Percentiles rank a stretch among this genome's conserved stretches.
Conservation (phyloP, 92 coral and sea anemone species). For the Meandrina meandrites region DNA sequence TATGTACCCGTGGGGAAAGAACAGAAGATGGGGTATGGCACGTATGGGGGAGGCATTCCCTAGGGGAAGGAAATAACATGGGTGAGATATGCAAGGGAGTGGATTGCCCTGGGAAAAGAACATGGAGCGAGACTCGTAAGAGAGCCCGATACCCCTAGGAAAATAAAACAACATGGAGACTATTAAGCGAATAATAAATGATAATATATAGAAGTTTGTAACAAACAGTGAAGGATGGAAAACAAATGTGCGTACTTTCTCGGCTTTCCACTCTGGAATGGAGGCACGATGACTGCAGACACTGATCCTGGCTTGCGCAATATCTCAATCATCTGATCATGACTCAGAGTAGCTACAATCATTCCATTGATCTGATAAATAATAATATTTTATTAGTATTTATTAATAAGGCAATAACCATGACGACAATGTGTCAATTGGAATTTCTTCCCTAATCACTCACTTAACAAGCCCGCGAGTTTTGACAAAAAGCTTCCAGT, state of each 20-base stretch:
- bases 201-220: not conserved
- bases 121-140: slow-evolving; percentile 43
- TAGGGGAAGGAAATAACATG: slow-evolving; percentile 7
- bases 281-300: slow-evolving; percentile 91
- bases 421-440: no score
- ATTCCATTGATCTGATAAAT: slow-evolving; percentile 78
- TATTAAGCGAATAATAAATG: no score
- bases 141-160: slow-evolving; percentile 47
- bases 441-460: no score
- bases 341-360: slow-evolving; percentile 86
- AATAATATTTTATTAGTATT: not conserved
- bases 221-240: not conserved
- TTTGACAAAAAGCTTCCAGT: no score
- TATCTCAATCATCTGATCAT: slow-evolving; percentile 93
- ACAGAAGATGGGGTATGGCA: slow-evolving; percentile 31
- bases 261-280: slow-evolving; percentile 93
- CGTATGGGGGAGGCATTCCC: slow-evolving; percentile 48
- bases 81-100: slow-evolving; percentile 2
- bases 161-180: not conserved
- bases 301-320: slow-evolving; percentile 93
- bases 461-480: not conserved
- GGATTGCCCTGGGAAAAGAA: not conserved
- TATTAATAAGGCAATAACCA: not conserved
- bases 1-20: slow-evolving; percentile 21
- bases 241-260: slow-evolving; percentile 73